phyloP scores from a whole-genome alignment of 2,113 vertebrate species.

The Lagopus muta region DNA sequence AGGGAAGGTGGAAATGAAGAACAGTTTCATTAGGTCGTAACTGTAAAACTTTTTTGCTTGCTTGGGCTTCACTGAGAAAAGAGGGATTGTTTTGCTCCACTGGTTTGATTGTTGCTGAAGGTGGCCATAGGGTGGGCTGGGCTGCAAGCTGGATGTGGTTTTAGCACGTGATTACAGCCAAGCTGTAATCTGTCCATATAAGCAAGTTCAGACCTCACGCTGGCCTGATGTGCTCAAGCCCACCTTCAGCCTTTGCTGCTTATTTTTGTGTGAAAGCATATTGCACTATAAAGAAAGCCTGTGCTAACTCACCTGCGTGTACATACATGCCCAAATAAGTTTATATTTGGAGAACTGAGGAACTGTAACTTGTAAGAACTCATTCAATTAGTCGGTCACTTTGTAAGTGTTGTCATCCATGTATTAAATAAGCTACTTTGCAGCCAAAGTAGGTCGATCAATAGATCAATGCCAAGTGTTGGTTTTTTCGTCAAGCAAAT shows the following conservation, averaged over 20 bases:
- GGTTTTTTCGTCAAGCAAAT: not conserved
- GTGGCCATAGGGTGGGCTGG: too few relatives aligned
- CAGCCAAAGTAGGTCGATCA: not conserved
- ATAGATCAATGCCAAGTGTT: not conserved
- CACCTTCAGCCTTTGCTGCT: not conserved
- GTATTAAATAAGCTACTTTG: not conserved
- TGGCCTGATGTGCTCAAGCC: not conserved
- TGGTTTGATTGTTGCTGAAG: too few relatives aligned
- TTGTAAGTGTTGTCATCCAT: not conserved
- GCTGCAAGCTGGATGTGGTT: too few relatives aligned
- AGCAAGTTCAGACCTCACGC: not conserved
- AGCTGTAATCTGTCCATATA: not conserved
- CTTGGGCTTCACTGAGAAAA: too few relatives aligned
- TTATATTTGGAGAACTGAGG: not conserved
- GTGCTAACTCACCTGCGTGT: not conserved
- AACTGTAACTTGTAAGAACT: not conserved
- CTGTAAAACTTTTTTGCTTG: too few relatives aligned
- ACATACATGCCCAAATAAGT: not conserved
- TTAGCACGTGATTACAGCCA: not conserved
- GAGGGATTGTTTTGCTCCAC: too few relatives aligned
- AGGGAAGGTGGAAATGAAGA: not conserved
- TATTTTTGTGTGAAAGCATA: not conserved
- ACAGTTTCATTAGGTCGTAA: not conserved
- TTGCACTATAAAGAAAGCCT: not conserved
- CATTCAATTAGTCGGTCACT: not conserved